Base-by-base conservation (phyloP, 1,140 invertebrate genomes). In the Diachasma alloeum region DNA sequence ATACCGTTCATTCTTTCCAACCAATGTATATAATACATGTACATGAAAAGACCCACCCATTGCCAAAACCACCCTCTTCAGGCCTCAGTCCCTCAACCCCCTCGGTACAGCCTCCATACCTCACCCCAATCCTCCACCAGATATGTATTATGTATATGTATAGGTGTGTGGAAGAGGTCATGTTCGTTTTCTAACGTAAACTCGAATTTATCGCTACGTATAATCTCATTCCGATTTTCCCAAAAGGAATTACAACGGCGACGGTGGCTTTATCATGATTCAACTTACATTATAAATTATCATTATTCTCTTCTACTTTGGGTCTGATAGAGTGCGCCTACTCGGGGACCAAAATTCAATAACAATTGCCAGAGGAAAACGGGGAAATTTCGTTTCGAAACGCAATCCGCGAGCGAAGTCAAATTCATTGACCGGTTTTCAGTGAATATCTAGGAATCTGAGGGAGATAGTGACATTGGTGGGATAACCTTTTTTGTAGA, bases 171-270 rank as follows among this genome's bases (percentile, higher is more conserved):
- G 39, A 22, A 19, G 36, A 2, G 67, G 24, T 63, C 59, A 63
- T 63, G 59, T 19, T 26, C 59, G 59, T 63, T 63, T 63, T 63
- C 24, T 63, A 63, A 63, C 59, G 19, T 63, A 63, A 63, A 63
- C 59, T 63, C 6, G 15, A 63, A 63, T 63, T 63, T 63, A 63
- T 63, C 59, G 59, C 24, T 63, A 10, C 59, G 59, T 63, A 63
- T 63, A 63, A 63, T 63, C 59, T 63, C 59, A 63, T 63, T 63
- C 24, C 59, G 59, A 63, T 26, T 63, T 63, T 26, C 59, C 48
- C 48, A 56, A 56, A 56, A 56, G 19, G 48, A 56, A 56, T 56
- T 56, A 56, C 19, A 56, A 56, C 48, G 48, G 15, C 48, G 48
- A 22, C 39, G 39, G 3, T 56, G n/a, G 48, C 48, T 56, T 56